Conservation (phyloP, 2,797 vertebrate genomes). For the Chanos chanos region DNA sequence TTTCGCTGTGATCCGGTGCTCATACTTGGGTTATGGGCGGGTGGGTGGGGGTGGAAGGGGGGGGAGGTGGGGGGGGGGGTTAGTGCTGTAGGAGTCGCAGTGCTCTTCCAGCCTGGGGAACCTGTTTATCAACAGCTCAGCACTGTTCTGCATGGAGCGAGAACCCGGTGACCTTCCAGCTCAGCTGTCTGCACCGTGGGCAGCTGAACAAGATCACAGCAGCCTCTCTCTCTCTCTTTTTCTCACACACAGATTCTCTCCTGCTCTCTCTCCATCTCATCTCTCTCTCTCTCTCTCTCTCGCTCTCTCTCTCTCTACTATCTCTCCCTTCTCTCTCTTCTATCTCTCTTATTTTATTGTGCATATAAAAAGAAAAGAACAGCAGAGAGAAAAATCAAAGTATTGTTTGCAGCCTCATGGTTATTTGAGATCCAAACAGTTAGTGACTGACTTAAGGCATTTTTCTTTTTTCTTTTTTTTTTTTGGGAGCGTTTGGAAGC, state of each 20-base stretch:
- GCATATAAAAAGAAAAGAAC: slow-evolving; percentile 39
- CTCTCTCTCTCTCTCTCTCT: slow-evolving; percentile 9
- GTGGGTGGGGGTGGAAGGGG: no score
- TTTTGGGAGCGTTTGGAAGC: slow-evolving; percentile 32
- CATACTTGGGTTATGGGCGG: slow-evolving; percentile 14
- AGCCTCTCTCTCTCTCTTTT: not conserved
- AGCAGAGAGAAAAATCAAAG: slow-evolving; percentile 29
- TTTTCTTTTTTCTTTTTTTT: no score
- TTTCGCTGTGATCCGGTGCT: slow-evolving; percentile 19
- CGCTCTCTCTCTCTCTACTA: slow-evolving; percentile 15
- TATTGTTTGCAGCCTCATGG: slow-evolving; percentile 38
- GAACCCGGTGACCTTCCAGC: slow-evolving; percentile 72
- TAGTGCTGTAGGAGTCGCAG: no score
- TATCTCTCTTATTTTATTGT: slow-evolving; percentile 40
- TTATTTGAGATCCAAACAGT: slow-evolving; percentile 36
- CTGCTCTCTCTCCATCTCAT: slow-evolving; percentile 21
- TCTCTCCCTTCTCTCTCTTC: slow-evolving; percentile 1
- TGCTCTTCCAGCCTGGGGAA: slow-evolving; percentile 44
- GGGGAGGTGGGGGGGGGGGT: no score
- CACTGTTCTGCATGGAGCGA: slow-evolving; percentile 36
- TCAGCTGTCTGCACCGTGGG: slow-evolving; percentile 61
- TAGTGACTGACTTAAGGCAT: slow-evolving; percentile 39
- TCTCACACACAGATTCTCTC: not conserved
- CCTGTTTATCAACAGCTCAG: slow-evolving; percentile 62
- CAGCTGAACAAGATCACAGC: slow-evolving; percentile 62